A percentile compares a stretch with the other conserved stretches of the same genome.
Evolutionary conservation across 2,888 invertebrate species (phyloP).

Genomic region (Galerucella calmariensis): DNA sequence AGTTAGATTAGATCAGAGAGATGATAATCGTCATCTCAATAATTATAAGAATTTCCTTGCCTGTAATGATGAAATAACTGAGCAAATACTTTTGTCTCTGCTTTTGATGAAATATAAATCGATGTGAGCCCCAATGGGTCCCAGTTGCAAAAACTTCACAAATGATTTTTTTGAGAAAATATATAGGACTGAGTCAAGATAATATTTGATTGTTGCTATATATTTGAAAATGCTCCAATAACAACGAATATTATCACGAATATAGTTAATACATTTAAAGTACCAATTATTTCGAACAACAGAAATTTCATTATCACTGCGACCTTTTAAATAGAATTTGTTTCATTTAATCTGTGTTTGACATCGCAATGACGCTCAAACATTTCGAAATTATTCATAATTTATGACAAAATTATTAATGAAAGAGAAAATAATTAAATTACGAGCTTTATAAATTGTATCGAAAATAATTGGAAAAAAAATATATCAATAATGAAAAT

Average conservation of each 20-base stretch:
- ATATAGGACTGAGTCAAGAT: too few relatives aligned
- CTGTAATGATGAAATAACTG: too few relatives aligned
- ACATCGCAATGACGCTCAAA: background rate
- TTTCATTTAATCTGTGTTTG: background rate
- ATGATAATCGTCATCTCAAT: too few relatives aligned
- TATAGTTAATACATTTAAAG: background rate
- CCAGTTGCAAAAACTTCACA: too few relatives aligned
- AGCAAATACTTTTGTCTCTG: too few relatives aligned
- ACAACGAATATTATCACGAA: background rate
- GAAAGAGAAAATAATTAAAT: background rate
- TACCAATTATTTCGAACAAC: background rate
- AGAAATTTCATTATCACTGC: background rate
- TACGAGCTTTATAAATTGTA: background rate
- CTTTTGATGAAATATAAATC: too few relatives aligned
- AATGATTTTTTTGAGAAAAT: too few relatives aligned
- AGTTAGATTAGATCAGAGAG: too few relatives aligned
- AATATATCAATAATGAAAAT: too few relatives aligned
- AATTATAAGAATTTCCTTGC: too few relatives aligned
- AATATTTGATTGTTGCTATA: background rate
- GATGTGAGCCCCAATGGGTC: too few relatives aligned
- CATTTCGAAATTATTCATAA: background rate
- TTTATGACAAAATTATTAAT: background rate
- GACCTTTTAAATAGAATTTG: background rate
- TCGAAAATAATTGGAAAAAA: too few relatives aligned
- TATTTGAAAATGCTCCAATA: background rate